Evolutionary conservation across 2,888 invertebrate species (phyloP), one percentile per base, ranked within the genome.

Genomic region (Gnatocerus cornutus): DNA sequence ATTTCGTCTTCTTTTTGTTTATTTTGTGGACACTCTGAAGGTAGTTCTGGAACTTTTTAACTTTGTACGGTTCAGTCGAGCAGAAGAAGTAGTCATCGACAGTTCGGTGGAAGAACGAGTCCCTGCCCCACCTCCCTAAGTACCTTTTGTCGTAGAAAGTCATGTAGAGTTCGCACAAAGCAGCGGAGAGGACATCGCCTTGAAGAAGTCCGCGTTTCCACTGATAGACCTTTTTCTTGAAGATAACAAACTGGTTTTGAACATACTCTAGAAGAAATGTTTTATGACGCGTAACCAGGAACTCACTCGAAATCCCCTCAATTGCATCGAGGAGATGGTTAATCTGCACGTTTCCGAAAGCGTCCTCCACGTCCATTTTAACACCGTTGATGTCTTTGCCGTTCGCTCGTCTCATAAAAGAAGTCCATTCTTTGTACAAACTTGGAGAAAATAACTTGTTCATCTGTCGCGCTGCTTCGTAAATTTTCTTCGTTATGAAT

Each of bases 31-130:
- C n/a, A 12, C 53, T 59, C 5, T 14, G 33, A 8, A 74, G 21
- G 0, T 14, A 62, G 2, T 12, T 5, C n/a, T 64, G 29, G 43
- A 78, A 76, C 5, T 52, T 16, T 7, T 69, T 53, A 1, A 74
- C 71, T 46, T 68, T 62, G 13, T 10, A 3, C n/a, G 45, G 48
- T 16, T 72, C 65, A 0, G 63, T 68, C 3, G 78, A 73, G 52
- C 77, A 77, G 16, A 75, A 76, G 48, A 78, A 72, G 59, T 76
- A 78, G 61, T 78, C 77, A 48, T 78, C 78, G 2, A 74, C 75
- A 3, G 72, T 70, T 21, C 78, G 64, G 56, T 74, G 73, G 13
- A 77, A 41, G 7, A 74, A 69, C 46, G 45, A 64, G 48, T 62
- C 48, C 8, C 43, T 14, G 14, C 52, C 59, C 12, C 73, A 70